These are phyloP conservation scores for Chrysodeixis includens DNA, from an alignment of 2,888 invertebrate species.

Conservation along the genomic window DNA sequence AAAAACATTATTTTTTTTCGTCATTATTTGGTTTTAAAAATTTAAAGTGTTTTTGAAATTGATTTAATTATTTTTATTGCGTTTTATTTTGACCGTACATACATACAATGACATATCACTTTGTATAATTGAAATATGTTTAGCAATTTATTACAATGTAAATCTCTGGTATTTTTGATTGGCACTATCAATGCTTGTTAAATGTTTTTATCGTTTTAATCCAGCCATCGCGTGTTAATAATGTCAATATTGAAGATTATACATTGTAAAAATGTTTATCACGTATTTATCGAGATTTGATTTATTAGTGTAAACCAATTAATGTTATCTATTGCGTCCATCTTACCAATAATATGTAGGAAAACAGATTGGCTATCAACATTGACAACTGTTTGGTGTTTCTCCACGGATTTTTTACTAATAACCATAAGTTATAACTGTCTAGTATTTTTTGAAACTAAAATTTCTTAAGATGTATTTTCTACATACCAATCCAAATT, in stretches of 20 bases:
- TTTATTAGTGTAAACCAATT: conserved; percentile 14
- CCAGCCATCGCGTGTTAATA: neutral
- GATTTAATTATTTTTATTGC: neutral
- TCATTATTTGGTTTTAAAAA: neutral
- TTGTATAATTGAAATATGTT: neutral
- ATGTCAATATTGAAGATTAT: conserved; percentile 24
- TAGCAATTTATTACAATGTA: neutral
- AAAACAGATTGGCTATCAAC: neutral
- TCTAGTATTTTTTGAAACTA: too few relatives aligned
- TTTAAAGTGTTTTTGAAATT: neutral
- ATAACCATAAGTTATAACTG: too few relatives aligned
- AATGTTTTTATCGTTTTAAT: conserved; percentile 11
- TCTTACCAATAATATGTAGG: neutral
- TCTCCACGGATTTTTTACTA: neutral
- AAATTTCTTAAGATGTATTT: too few relatives aligned
- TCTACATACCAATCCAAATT: too few relatives aligned
- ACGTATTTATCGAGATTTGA: conserved; percentile 10
- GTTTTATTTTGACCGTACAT: neutral
- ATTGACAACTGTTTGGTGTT: conserved; percentile 5
- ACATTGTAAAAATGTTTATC: conserved; percentile 22
- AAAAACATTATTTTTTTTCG: neutral
- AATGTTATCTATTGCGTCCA: neutral
- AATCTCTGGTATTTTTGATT: conserved; percentile 8
- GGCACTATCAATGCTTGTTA: neutral
- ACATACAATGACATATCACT: neutral